Percentiles rank a stretch among this genome's conserved stretches.
Evolutionary conservation across 2,113 vertebrate species (phyloP).

Genomic region (Brachypodius melanocephalos): DNA sequence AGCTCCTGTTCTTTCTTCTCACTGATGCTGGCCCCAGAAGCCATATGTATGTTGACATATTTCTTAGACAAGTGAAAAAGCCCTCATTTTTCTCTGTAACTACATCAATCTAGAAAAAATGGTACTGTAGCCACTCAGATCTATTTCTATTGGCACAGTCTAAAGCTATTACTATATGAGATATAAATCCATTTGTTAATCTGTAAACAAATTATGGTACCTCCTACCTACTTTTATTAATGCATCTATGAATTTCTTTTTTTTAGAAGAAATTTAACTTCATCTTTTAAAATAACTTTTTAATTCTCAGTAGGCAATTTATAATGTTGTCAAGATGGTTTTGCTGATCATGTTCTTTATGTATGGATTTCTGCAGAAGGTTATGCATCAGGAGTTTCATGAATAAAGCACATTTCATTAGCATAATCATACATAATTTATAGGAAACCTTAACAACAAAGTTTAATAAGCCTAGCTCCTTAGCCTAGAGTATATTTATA

Average conservation of each 20-base stretch:
- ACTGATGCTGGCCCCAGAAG: background rate
- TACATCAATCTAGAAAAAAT: background rate
- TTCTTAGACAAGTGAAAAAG: constrained; percentile 8
- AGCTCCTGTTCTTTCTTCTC: background rate
- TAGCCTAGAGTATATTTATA: background rate
- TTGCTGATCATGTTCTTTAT: background rate
- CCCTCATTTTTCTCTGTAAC: background rate
- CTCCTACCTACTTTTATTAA: background rate
- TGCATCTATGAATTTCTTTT: background rate
- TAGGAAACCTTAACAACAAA: background rate
- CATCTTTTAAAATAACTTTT: background rate
- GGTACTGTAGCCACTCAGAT: background rate
- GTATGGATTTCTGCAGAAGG: background rate
- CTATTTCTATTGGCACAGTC: background rate
- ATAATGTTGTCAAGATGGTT: background rate
- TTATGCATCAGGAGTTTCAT: background rate
- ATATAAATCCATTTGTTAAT: background rate
- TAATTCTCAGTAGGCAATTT: background rate
- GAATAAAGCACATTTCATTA: background rate
- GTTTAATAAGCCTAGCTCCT: background rate
- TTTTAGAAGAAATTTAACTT: background rate
- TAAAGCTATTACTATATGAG: background rate
- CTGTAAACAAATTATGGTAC: background rate
- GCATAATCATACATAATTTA: background rate
- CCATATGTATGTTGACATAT: background rate